Conservation (phyloP, 2,797 vertebrate species). For the Heterohyrax brucei region DNA sequence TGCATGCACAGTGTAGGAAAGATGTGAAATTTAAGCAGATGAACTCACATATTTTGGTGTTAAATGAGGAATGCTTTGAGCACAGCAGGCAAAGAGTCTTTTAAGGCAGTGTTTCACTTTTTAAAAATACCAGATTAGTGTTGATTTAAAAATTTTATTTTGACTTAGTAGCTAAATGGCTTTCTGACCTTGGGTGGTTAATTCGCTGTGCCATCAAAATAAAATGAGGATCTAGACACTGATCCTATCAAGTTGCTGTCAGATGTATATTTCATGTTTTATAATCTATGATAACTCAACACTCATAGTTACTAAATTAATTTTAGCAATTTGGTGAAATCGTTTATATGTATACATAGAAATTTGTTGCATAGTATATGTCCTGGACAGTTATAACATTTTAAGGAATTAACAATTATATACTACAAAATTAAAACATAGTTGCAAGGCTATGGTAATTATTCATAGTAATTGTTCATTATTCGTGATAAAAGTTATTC, state of each 20-base stretch:
- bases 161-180: background rate
- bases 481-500: background rate
- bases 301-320: background rate
- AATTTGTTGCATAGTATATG: too few species aligned
- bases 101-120: background rate
- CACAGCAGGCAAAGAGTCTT: background rate
- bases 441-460: background rate
- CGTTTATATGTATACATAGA: too few species aligned
- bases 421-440: constrained; percentile 6
- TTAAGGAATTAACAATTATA: too few species aligned
- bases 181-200: background rate
- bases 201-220: background rate
- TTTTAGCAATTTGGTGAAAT: background rate
- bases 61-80: background rate
- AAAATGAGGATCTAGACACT: background rate
- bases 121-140: background rate
- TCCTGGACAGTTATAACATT: too few species aligned
- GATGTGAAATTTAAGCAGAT: background rate
- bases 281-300: background rate
- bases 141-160: constrained; percentile 40
- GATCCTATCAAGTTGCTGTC: background rate
- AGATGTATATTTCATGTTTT: background rate
- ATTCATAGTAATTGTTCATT: background rate
- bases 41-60: background rate
- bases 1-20: background rate